These are phyloP conservation scores for Cyrtonyx montezumae DNA, from an alignment of 2,113 vertebrate genomes.

Conservation along the genomic window DNA sequence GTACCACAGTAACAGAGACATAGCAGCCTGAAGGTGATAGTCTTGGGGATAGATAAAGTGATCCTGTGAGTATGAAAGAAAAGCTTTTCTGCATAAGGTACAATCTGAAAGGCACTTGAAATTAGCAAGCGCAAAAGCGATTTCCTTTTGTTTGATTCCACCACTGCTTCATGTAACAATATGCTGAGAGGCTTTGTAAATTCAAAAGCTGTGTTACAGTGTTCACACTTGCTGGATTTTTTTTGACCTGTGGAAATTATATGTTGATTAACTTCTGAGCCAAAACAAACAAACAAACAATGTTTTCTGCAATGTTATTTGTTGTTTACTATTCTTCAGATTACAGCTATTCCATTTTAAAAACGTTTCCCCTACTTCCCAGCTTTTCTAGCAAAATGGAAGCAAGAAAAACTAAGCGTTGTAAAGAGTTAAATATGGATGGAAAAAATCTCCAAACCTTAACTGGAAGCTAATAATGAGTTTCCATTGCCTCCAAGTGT, in stretches of 20 bases:
- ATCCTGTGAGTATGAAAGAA: background rate
- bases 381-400: background rate
- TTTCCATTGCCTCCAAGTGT: background rate
- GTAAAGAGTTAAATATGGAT: background rate
- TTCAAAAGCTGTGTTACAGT: background rate
- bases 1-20: background rate
- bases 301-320: background rate
- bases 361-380: background rate
- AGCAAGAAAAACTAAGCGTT: background rate
- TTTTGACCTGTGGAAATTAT: background rate
- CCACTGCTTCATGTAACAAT: background rate
- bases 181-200: background rate
- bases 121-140: background rate
- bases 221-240: background rate
- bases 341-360: background rate
- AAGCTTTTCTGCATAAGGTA: background rate
- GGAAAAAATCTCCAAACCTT: background rate
- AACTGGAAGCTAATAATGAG: background rate
- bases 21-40: rapidly evolving
- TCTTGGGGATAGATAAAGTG: background rate
- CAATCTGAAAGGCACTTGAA: background rate
- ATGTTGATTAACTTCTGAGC: background rate
- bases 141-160: background rate
- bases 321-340: background rate
- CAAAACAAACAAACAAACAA: background rate